Conservation (phyloP, 1,140 invertebrate species). For the Papilio aristodemus region DNA sequence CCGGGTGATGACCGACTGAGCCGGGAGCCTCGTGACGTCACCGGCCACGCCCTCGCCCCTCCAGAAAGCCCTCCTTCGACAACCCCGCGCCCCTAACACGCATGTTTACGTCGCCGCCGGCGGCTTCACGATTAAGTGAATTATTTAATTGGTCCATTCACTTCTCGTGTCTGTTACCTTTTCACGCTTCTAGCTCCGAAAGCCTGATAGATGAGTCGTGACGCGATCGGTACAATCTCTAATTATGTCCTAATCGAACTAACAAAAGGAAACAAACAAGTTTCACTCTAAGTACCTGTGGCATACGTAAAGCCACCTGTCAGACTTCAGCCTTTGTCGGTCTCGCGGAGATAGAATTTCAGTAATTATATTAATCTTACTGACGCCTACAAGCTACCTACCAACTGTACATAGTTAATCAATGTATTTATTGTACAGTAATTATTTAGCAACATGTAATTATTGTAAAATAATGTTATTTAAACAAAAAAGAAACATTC, state of each 20-base stretch:
- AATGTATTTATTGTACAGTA: neutral
- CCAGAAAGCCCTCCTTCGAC: conserved; percentile 50
- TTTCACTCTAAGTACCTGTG: conserved; percentile 31
- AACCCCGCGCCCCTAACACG: conserved; percentile 60
- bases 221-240: conserved; percentile 60
- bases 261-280: conserved; percentile 39
- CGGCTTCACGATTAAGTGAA: conserved; percentile 75
- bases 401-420: neutral
- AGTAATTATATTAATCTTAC: conserved; percentile 6
- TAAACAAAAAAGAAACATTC: too few species aligned
- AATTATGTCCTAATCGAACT: conserved; percentile 62
- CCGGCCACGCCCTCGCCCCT: conserved; percentile 71
- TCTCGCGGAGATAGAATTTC: neutral
- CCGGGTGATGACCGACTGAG: conserved; percentile 73
- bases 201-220: conserved; percentile 66
- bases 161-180: conserved; percentile 71
- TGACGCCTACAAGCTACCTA: neutral
- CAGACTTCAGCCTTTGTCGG: conserved; percentile 15
- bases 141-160: conserved; percentile 79
- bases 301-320: conserved; percentile 10
- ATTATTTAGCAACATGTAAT: neutral
- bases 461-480: too few species aligned
- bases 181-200: conserved; percentile 71
- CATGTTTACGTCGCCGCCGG: conserved; percentile 74
- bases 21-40: conserved; percentile 63